phyloP scores from a whole-genome alignment of 1,140 invertebrate genomes.

The Laupala kohalensis region DNA sequence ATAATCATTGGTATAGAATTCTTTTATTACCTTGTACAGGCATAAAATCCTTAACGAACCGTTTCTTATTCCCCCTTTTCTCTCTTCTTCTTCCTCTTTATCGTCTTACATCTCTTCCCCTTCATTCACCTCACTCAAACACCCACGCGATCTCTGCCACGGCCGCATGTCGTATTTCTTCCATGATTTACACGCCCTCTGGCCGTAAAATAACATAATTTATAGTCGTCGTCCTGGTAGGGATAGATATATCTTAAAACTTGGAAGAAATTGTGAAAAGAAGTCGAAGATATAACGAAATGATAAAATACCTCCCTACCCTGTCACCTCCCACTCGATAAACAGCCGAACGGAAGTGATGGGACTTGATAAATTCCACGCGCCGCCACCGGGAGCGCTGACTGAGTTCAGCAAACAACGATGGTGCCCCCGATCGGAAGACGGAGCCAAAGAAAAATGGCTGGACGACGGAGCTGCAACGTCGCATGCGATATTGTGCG shows the following conservation, averaged over 20 bases:
- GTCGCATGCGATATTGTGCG: not conserved
- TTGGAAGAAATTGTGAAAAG: not conserved
- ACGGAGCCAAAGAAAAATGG: not conserved
- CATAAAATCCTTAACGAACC: no score
- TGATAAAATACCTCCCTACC: not conserved
- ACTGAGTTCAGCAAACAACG: not conserved
- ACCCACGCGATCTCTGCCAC: no score
- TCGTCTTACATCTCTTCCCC: no score
- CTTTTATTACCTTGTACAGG: no score
- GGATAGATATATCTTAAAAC: not conserved
- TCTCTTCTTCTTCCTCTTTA: no score
- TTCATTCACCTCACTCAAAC: not conserved
- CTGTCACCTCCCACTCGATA: not conserved
- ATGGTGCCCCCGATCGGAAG: not conserved
- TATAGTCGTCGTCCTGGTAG: not conserved
- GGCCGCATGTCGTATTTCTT: not conserved
- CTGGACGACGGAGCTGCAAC: no score
- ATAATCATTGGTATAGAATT: no score
- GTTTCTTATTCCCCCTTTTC: no score
- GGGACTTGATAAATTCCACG: not conserved
- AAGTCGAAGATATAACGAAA: not conserved
- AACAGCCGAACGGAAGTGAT: not conserved
- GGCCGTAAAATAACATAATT: not conserved
- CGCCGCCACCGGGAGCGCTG: no score
- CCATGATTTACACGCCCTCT: not conserved